Base-by-base conservation (phyloP, 1,140 invertebrate genomes). In the Dinoponera quadriceps region DNA sequence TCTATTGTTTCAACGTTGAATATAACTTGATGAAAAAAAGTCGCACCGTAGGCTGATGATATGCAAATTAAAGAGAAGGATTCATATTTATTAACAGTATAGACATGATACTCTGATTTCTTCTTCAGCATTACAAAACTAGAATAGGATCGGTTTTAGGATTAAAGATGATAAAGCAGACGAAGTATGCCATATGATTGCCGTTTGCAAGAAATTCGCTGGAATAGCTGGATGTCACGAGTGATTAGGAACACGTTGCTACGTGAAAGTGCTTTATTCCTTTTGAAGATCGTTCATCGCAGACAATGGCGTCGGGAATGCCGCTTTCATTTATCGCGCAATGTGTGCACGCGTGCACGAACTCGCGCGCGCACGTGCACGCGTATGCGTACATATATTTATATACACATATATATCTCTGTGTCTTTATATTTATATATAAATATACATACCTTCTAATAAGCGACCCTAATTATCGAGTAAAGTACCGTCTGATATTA, bases 221-320 rank as follows among this genome's bases (percentile, higher is more conserved):
- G 14, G 22, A 51, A 69, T 69, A 51, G 16, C 4, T 9, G 48
- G 66, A 69, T 51, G 18, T 29, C 27, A 69, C 29, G n/a, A 65
- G 51, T 59, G 77, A 84, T 11, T 62, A 83, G 27, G 88, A 88
- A 89, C 63, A 89, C 87, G 44, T 85, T 85, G 54, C 29, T 89
- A 88, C 87, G 87, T 89, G 88, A 89, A 89, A 89, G 88, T 89
- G 88, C 87, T 89, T 89, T 89, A 89, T 89, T 89, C 87, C 87
- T 89, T 88, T 89, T 87, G 82, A 82, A 88, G 88, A 86, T 89
- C 84, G 88, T 89, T 89, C 77, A 86, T 89, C 88, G 88, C 87
- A 89, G 84, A 89, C 82, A 86, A 88, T 88, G 84, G 87, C 88
- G 81, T 89, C 85, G 81, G 87, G 87, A 89, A 89, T 89, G 87